Percentiles rank a stretch among this genome's conserved stretches.
These are phyloP conservation scores for Microcebus lehilahytsara DNA, from an alignment of 2,113 vertebrate species.

Conservation along the genomic window DNA sequence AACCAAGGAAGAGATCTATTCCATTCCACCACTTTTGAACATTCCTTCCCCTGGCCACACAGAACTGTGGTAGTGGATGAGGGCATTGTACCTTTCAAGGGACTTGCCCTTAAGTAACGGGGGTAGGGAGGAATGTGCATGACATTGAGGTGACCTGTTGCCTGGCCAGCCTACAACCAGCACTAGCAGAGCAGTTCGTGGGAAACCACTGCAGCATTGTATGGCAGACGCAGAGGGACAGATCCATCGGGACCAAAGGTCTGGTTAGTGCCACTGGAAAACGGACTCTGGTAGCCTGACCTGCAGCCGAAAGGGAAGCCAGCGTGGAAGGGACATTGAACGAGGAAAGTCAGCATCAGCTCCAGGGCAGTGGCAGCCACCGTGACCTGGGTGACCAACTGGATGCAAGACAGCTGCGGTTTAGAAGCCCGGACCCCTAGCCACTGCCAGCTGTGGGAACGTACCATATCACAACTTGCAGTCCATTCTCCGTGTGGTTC, in stretches of 20 bases:
- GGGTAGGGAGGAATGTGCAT: neutral
- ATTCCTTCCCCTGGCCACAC: neutral
- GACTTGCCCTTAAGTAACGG: too few relatives aligned
- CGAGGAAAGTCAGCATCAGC: neutral
- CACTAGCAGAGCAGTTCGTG: neutral
- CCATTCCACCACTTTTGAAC: rapidly evolving
- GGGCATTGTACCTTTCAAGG: rapidly evolving
- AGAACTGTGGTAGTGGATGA: neutral
- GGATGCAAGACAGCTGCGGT: neutral
- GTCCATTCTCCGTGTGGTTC: neutral
- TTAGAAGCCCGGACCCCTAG: neutral
- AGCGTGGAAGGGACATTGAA: neutral
- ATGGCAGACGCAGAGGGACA: neutral
- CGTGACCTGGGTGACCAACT: neutral
- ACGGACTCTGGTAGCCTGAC: rapidly evolving
- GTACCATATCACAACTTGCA: too few relatives aligned
- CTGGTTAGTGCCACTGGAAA: too few relatives aligned
- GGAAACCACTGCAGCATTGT: rapidly evolving
- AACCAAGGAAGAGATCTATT: rapidly evolving
- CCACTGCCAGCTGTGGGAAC: neutral
- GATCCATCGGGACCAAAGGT: neutral
- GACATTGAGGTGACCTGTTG: neutral
- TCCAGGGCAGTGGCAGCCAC: neutral
- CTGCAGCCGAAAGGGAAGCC: neutral
- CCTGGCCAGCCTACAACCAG: neutral